Base-by-base conservation (phyloP, 2,113 vertebrate species). In the Platycercus adscitus region DNA sequence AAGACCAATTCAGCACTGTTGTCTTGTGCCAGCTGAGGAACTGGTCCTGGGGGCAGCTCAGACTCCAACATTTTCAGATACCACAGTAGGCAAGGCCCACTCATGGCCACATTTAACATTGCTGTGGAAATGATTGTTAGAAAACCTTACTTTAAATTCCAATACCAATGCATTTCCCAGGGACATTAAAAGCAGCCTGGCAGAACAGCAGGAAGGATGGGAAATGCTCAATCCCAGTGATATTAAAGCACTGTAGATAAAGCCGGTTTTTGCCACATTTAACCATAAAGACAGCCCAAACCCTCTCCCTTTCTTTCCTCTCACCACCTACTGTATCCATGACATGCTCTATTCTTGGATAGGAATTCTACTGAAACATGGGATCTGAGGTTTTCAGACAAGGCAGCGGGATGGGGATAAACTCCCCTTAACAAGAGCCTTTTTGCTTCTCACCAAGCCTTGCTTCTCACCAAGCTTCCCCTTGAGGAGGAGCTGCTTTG, bases 321-420 rank as follows among this genome's bases (percentile, higher is more conserved):
- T 37, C 28, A 56, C 26, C 18, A 55, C 26, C 29, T 49, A 4
- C 44, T 55, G 13, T 13, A 17, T 7, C 58, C 35, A 44, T 18
- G 12, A 7, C 7, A 7, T 0, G 0, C 7, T 24, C 0, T 37
- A 10, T 26, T 26, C 28, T 28, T 17, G 7, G 24, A 16, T 2
- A 71, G 29, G 52, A 68, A 5, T 56, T 50, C 50, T 37, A 24
- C 21, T 47, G 29, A 56, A 44, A 35, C 0, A 2, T 6, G 7
- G 25, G 11, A 24, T 58, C 0, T 1, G 25, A 12, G 4, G 2
- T 20, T 60, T 39, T 65, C 37, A 18, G 28, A 46, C 15, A 26
- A 24, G 20, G 55, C 25, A 66, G 12, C 16, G 41, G 37, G 24
- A 21, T 9, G 7, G 8, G 23, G 4, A 56, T 28, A 37, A 83